These are phyloP conservation scores for Carettochelys insculpta DNA, from an alignment of 2,113 vertebrate genomes.

Conservation along the genomic window DNA sequence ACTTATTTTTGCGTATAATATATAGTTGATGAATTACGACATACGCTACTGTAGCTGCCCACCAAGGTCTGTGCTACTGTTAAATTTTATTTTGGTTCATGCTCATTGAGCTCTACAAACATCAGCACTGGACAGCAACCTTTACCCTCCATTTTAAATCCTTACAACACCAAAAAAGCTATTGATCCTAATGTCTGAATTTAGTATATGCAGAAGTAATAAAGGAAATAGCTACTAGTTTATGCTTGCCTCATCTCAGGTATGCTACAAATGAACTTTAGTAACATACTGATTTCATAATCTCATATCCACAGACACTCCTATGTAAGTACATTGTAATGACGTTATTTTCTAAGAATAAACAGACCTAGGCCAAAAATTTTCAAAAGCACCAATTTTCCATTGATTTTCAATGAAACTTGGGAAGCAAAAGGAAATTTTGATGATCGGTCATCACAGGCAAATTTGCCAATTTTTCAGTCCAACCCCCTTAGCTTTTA, in stretches of 20 bases:
- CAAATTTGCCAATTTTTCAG: neutral
- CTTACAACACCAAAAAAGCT: neutral
- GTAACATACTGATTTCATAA: neutral
- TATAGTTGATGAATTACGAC: neutral
- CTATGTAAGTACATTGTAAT: rapidly evolving
- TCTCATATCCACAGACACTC: neutral
- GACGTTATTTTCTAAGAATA: neutral
- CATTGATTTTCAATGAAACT: neutral
- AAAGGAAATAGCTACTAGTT: neutral
- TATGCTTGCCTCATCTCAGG: neutral
- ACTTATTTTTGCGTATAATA: neutral
- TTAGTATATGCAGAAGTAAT: neutral
- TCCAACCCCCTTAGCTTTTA: neutral
- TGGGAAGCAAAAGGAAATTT: neutral
- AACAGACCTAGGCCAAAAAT: neutral
- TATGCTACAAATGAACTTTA: neutral
- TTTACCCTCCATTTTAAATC: rapidly evolving
- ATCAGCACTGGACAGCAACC: rapidly evolving
- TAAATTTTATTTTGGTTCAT: neutral
- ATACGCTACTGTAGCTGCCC: neutral
- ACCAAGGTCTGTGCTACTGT: neutral
- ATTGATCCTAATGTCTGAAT: rapidly evolving
- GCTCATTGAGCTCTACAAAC: too few relatives aligned
- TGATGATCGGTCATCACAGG: neutral
- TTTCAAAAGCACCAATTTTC: neutral